phyloP scores from a whole-genome alignment of 2,797 vertebrate genomes.

The Calcarius lapponicus region DNA sequence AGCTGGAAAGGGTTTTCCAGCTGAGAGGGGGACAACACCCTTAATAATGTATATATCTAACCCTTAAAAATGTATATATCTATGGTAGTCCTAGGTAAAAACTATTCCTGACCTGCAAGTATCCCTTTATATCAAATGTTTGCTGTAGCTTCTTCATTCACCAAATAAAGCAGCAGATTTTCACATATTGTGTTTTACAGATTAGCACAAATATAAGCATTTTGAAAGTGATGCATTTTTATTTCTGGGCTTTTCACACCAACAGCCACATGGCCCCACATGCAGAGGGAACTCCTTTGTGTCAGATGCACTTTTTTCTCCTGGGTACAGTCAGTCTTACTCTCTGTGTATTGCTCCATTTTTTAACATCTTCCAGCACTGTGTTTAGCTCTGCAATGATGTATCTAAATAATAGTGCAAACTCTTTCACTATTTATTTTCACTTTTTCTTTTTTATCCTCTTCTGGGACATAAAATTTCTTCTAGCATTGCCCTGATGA shows the following conservation, averaged over 20 bases:
- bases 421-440: not conserved
- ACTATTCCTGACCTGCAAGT: not conserved
- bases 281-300: not conserved
- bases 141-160: not conserved
- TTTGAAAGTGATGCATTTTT: not conserved
- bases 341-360: not conserved
- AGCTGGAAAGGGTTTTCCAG: not conserved
- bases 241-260: not conserved
- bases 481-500: not conserved
- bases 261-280: not conserved
- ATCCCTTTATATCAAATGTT: not conserved
- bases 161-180: not conserved
- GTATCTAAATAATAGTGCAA: not conserved
- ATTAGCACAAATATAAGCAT: not conserved
- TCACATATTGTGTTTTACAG: not conserved
- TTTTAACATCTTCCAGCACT: not conserved
- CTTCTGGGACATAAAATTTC: not conserved
- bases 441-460: not conserved
- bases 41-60: not conserved
- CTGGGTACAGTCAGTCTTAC: not conserved
- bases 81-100: not conserved
- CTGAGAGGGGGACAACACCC: not conserved
- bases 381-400: not conserved
- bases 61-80: not conserved
- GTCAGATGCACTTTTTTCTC: not conserved